These are phyloP conservation scores for Geotrypetes seraphini DNA, from an alignment of 2,797 vertebrate species.

Conservation along the genomic window DNA sequence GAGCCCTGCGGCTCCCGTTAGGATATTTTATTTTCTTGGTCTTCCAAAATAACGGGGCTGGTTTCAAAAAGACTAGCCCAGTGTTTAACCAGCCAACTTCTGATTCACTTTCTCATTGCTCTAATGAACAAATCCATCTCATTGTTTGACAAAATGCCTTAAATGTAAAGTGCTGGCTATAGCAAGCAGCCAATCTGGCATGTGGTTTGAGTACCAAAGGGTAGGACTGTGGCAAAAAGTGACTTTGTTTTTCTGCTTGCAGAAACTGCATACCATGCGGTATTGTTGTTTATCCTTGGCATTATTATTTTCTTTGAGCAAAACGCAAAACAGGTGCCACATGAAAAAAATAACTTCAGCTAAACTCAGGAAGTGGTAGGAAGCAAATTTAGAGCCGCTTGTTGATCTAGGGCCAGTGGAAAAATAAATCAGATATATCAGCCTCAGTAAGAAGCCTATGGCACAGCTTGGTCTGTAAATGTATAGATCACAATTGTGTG, in stretches of 20 bases:
- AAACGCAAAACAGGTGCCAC: slow-evolving; percentile 29
- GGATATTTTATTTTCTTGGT: slow-evolving; percentile 27
- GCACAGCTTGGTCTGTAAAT: no score
- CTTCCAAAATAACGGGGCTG: slow-evolving; percentile 11
- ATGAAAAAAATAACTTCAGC: slow-evolving; percentile 17
- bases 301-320: slow-evolving; percentile 23
- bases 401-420: slow-evolving; percentile 10
- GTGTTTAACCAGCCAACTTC: slow-evolving; percentile 35
- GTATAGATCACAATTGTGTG: no score
- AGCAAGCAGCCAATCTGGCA: slow-evolving; percentile 9
- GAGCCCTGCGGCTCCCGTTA: no score
- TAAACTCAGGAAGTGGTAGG: slow-evolving; percentile 25
- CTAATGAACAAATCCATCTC: slow-evolving; percentile 16
- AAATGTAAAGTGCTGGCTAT: slow-evolving; percentile 20
- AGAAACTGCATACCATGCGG: slow-evolving; percentile 12
- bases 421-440: background rate
- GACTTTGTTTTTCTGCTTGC: slow-evolving; percentile 7
- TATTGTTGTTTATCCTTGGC: slow-evolving; percentile 18
- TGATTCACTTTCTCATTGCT: slow-evolving; percentile 19
- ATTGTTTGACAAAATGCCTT: slow-evolving; percentile 21
- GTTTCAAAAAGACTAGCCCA: slow-evolving; percentile 22
- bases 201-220: slow-evolving; percentile 16
- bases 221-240: background rate
- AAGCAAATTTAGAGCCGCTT: slow-evolving; percentile 26
- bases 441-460: no score